Base-by-base conservation (phyloP, 2,797 vertebrate genomes). In the Salmo trutta region DNA sequence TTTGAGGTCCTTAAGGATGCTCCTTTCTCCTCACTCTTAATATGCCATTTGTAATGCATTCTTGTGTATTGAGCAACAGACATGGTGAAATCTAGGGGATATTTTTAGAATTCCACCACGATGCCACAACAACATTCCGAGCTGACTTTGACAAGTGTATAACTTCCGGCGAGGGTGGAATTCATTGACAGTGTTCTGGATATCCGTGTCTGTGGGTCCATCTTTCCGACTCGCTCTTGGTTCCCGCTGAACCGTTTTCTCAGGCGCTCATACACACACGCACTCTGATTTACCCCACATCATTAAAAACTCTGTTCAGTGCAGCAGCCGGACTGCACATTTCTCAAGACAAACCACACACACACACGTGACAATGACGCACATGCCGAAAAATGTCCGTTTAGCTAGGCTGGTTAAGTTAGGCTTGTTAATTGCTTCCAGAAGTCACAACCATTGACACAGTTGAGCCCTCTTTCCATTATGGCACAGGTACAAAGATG, bases 81-180 rank as follows among this genome's bases (percentile, higher is more conserved):
- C 72, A 75, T 24, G 64, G 73, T 56, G 65, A 78, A 77, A 59
- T 8, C 19, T 21, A 59, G 12, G 41, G 24, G 29, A 75, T 87
- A 80, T 83, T 83, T 83, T 82, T 85, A 81, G 73, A 59, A 74
- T 80, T 76, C 36, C 68, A 73, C 78, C 73, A 76, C 76, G 70
- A 77, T 21, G 33, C 67, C 41, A 75, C 71, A 76, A 74, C 16
- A 77, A 73, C 76, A 72, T 76, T 80, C 76, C 76, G 36, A 31
- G 66, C 64, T 76, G 64, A 79, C 65, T 75, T 73, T 54, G 73
- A 84, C 33, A 21, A 75, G 74, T 17, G 70, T 59, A 64, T 52
- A 33, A 80, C 77, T 82, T 79, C 75, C 66, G 73, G 65, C 6
- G 17, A 19, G 33, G 70, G 31, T 31, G 21, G 71, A 71, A 67